Evolutionary conservation across 2,888 invertebrate species (phyloP).

Genomic region (Tenthredo distinguenda): DNA sequence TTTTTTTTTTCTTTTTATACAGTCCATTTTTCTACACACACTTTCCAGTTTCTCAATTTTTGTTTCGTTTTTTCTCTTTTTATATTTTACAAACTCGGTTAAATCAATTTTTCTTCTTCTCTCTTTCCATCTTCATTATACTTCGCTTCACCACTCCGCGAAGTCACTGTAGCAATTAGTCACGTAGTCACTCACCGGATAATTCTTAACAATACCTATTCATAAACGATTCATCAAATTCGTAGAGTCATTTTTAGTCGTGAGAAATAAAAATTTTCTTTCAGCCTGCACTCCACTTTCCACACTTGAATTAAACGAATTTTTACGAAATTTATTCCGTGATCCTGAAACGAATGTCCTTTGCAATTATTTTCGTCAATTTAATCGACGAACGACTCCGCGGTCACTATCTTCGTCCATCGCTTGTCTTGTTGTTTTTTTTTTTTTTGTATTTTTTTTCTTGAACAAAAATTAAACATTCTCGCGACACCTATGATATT

Average conservation of each 20-base stretch:
- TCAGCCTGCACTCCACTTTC: too few species aligned
- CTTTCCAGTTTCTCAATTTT: neutral
- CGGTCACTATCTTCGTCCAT: neutral
- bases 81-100: conserved; percentile 48
- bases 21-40: neutral
- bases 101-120: conserved; percentile 41
- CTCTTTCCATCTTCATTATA: neutral
- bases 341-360: neutral
- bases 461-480: neutral
- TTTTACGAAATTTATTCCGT: neutral
- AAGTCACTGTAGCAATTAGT: neutral
- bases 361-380: neutral
- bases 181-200: neutral
- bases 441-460: neutral
- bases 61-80: neutral
- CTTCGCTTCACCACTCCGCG: neutral
- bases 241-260: neutral
- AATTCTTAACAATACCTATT: neutral
- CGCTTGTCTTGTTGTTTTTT: neutral
- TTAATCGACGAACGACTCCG: neutral
- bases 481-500: neutral
- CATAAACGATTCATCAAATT: neutral
- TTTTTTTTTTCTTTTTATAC: neutral
- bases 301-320: neutral
- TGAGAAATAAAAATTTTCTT: too few species aligned